Evolutionary conservation across 1,140 invertebrate genomes (phyloP).

Genomic region (Hydropsyche tenuis): DNA sequence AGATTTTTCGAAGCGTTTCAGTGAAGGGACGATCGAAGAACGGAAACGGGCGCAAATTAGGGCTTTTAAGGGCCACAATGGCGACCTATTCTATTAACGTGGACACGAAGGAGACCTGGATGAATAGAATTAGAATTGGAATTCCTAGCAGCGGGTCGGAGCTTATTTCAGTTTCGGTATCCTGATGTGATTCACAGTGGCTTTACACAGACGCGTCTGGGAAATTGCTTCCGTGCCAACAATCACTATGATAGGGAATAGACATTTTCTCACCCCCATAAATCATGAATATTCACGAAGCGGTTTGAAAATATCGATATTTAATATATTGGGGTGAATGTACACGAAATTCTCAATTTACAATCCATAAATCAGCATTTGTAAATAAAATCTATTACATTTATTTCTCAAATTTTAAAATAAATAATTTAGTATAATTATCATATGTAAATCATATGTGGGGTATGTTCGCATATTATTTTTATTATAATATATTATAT

Average conservation of each 20-base stretch:
- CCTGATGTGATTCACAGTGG: background rate
- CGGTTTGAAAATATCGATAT: background rate
- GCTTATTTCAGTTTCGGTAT: slow-evolving; percentile 10
- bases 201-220: background rate
- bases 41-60: background rate
- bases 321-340: too few relatives aligned
- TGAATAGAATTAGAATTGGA: slow-evolving; percentile 8
- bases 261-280: background rate
- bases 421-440: background rate
- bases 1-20: too few relatives aligned
- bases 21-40: too few relatives aligned
- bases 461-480: too few relatives aligned
- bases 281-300: slow-evolving; percentile 10
- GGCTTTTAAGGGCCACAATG: slow-evolving; percentile 6
- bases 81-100: slow-evolving; percentile 6
- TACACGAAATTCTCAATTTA: too few relatives aligned
- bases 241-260: background rate
- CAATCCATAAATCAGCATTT: too few relatives aligned
- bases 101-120: background rate
- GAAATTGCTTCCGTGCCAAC: slow-evolving; percentile 17
- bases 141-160: background rate
- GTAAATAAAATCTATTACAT: background rate
- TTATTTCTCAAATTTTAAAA: background rate
- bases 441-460: too few relatives aligned
- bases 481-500: too few relatives aligned